Percentiles rank a stretch among this genome's conserved stretches.
Conservation (phyloP, 2,113 vertebrate species). For the Sylvilagus bachmani region DNA sequence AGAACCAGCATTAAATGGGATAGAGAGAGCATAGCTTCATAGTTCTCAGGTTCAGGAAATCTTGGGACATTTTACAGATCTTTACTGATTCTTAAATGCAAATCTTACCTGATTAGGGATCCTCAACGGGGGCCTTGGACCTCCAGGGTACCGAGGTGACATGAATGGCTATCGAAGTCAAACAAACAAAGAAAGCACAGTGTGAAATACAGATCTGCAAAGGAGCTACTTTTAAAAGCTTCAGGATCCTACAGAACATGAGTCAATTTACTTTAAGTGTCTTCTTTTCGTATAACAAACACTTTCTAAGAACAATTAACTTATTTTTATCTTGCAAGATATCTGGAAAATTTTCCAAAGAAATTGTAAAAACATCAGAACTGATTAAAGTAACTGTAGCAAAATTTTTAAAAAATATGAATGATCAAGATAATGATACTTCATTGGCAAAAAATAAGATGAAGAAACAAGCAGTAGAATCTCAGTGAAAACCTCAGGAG, state of each 20-base stretch:
- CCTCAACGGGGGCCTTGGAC: slow-evolving; percentile 96
- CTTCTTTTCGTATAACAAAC: slow-evolving; percentile 13
- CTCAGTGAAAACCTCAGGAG: neutral
- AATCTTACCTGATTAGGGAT: slow-evolving; percentile 97
- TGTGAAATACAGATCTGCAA: neutral
- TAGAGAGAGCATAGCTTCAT: neutral
- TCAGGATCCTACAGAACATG: slow-evolving; percentile 16
- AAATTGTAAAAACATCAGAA: slow-evolving; percentile 42
- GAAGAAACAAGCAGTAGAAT: slow-evolving; percentile 6
- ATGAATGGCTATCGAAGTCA: slow-evolving; percentile 97
- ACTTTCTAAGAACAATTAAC: slow-evolving; percentile 18
- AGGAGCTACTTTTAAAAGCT: neutral
- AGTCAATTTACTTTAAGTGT: slow-evolving; percentile 40
- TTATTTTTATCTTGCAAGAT: slow-evolving; percentile 44
- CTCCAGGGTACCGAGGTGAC: slow-evolving; percentile 99
- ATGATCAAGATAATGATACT: slow-evolving; percentile 51
- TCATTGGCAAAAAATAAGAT: slow-evolving; percentile 42
- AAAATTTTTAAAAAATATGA: neutral
- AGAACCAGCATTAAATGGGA: neutral
- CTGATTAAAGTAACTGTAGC: slow-evolving; percentile 13
- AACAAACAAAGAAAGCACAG: slow-evolving; percentile 71
- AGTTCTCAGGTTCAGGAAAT: slow-evolving; percentile 39
- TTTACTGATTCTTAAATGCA: slow-evolving; percentile 32
- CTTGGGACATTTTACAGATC: neutral
- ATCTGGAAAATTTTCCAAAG: slow-evolving; percentile 42